Conservation (phyloP, 2,797 vertebrate species). For the Myotis findleyi region DNA sequence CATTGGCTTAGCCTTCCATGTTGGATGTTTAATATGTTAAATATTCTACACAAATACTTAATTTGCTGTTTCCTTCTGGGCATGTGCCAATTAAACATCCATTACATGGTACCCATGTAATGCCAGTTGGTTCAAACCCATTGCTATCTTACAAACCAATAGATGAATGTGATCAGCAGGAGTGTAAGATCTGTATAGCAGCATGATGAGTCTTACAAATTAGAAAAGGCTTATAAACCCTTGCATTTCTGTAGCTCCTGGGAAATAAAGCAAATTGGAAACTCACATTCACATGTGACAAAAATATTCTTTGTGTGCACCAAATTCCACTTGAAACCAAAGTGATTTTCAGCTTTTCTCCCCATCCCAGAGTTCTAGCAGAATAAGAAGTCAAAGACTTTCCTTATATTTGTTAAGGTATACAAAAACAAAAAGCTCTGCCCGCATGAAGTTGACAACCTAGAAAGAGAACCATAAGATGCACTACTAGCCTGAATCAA, state of each 20-base stretch:
- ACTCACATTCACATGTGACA: background rate
- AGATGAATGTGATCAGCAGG: slow-evolving; percentile 32
- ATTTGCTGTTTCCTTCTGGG: slow-evolving; percentile 40
- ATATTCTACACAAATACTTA: slow-evolving; percentile 56
- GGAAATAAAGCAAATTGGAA: slow-evolving; percentile 67
- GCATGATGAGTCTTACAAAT: slow-evolving; percentile 41
- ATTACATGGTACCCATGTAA: slow-evolving; percentile 38
- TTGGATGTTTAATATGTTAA: slow-evolving; percentile 52
- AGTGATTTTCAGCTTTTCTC: background rate
- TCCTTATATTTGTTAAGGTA: background rate
- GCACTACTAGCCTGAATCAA: background rate
- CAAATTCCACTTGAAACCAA: slow-evolving; percentile 25
- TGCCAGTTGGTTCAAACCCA: slow-evolving; percentile 23
- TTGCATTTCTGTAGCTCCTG: slow-evolving; percentile 52
- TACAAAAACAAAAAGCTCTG: background rate
- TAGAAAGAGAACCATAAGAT: background rate
- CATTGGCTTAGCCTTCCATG: background rate
- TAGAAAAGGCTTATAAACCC: slow-evolving; percentile 55
- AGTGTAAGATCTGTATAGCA: background rate
- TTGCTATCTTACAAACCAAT: slow-evolving; percentile 37
- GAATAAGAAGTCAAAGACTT: background rate
- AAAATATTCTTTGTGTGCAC: background rate
- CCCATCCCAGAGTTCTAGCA: background rate
- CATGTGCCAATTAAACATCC: slow-evolving; percentile 43
- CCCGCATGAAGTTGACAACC: background rate